These are phyloP conservation scores for Drosophila colorata DNA, from an alignment of 2,888 invertebrate species.

Conservation along the genomic window DNA sequence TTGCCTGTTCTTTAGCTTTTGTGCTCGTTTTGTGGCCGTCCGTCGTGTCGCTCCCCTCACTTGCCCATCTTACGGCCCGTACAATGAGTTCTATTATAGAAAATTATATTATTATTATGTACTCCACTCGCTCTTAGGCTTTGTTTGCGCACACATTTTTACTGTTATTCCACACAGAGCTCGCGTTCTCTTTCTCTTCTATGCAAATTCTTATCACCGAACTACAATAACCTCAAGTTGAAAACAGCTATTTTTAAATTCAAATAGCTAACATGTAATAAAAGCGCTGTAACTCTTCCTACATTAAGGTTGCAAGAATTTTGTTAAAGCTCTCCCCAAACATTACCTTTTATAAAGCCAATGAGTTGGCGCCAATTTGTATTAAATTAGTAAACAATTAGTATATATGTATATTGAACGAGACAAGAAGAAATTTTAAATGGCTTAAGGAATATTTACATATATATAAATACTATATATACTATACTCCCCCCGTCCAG, in stretches of 20 bases:
- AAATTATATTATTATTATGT: constrained; percentile 81
- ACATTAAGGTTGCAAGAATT: neutral
- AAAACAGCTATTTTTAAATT: neutral
- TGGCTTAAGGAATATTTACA: too few relatives aligned
- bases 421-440: too few relatives aligned
- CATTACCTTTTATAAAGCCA: too few relatives aligned
- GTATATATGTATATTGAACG: too few relatives aligned
- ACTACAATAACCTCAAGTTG: constrained; percentile 9
- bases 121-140: constrained; percentile 57
- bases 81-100: constrained; percentile 74
- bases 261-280: neutral
- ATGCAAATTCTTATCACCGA: constrained; percentile 41
- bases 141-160: constrained; percentile 64
- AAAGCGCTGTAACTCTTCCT: too few relatives aligned
- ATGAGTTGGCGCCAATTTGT: neutral
- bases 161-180: constrained; percentile 60
- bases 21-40: constrained; percentile 52
- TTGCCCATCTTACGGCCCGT: constrained; percentile 12
- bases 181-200: constrained; percentile 5
- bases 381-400: too few relatives aligned
- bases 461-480: too few relatives aligned
- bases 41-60: constrained; percentile 1
- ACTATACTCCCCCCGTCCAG: too few relatives aligned
- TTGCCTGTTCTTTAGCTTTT: constrained; percentile 66
- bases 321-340: too few relatives aligned